Conservation (phyloP, 2,797 vertebrate genomes). For the Chelon auratus region DNA sequence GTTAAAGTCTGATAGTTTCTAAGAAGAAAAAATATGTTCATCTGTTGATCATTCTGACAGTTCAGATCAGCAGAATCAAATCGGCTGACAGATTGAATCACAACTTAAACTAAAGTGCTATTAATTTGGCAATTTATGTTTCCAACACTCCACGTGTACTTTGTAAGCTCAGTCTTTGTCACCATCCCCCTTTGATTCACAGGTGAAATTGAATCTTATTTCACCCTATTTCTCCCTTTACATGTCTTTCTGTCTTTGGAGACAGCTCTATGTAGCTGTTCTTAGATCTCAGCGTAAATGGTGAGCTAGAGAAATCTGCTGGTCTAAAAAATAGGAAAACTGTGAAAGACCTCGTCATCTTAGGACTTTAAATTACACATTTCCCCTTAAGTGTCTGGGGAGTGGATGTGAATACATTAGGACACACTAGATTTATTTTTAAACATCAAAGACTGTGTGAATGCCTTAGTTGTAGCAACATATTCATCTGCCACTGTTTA, state of each 20-base stretch:
- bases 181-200: slow-evolving; percentile 42
- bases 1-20: neutral
- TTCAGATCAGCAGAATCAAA: neutral
- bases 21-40: neutral
- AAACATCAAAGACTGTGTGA: slow-evolving; percentile 25
- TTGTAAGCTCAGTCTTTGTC: slow-evolving; percentile 37
- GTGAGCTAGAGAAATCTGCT: neutral
- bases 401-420: slow-evolving; percentile 21
- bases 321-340: slow-evolving; percentile 68
- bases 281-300: slow-evolving; percentile 58
- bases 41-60: slow-evolving; percentile 1
- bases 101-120: too few species aligned
- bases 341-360: slow-evolving; percentile 27
- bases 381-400: slow-evolving; percentile 1
- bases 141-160: slow-evolving; percentile 8
- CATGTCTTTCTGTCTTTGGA: slow-evolving; percentile 37
- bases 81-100: too few species aligned
- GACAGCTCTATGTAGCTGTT: slow-evolving; percentile 46
- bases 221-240: slow-evolving; percentile 14
- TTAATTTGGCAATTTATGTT: too few species aligned
- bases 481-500: slow-evolving; percentile 11
- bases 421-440: neutral
- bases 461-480: slow-evolving; percentile 5
- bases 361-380: slow-evolving; percentile 27
- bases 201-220: slow-evolving; percentile 42